These are phyloP conservation scores for Ophiodon elongatus DNA, from an alignment of 2,113 vertebrate genomes.

Conservation along the genomic window DNA sequence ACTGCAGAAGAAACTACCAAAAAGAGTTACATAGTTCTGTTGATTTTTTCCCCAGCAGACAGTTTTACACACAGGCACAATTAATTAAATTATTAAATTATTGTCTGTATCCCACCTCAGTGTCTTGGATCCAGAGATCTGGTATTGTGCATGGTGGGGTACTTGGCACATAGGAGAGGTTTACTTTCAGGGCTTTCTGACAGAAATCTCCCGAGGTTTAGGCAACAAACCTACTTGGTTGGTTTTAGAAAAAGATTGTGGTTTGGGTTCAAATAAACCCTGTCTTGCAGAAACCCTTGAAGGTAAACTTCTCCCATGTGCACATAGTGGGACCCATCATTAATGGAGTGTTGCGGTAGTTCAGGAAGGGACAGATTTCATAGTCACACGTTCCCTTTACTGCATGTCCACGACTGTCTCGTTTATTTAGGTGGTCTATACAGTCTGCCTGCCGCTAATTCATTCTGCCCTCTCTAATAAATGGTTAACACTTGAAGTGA, in stretches of 20 bases:
- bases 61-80: background rate
- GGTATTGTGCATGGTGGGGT: background rate
- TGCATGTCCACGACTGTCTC: background rate
- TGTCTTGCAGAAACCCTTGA: background rate
- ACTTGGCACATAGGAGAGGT: background rate
- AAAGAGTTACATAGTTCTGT: background rate
- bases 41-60: background rate
- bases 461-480: background rate
- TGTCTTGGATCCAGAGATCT: background rate
- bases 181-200: background rate
- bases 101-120: background rate
- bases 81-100: background rate
- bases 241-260: background rate
- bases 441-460: background rate
- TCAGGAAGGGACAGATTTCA: background rate
- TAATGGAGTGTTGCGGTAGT: background rate
- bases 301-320: background rate
- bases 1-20: background rate
- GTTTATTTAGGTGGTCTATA: background rate
- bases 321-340: background rate
- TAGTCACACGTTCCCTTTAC: background rate
- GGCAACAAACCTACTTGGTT: background rate
- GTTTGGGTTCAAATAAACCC: background rate
- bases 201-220: background rate
- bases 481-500: background rate